These are phyloP conservation scores for Micoletzkya japonica DNA, from an alignment of 2,888 invertebrate species.

Conservation along the genomic window DNA sequence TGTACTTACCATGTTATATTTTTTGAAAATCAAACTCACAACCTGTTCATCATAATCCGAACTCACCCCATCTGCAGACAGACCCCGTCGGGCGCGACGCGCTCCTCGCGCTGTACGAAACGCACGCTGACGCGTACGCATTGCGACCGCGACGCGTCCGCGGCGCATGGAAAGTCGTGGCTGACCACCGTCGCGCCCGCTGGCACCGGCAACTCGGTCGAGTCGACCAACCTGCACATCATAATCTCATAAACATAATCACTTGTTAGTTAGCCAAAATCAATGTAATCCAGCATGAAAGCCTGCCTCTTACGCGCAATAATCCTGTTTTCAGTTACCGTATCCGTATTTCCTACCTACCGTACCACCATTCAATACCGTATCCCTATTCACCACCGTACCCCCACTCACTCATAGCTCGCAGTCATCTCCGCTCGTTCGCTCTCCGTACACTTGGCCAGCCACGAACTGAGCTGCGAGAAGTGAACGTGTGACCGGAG, in stretches of 20 bases:
- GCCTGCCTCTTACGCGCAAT: too few relatives aligned
- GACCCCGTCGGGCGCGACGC: background rate
- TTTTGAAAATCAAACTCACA: too few relatives aligned
- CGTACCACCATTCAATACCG: too few relatives aligned
- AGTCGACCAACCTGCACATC: background rate
- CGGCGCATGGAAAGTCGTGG: conserved; percentile 17
- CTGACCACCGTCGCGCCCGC: conserved; percentile 1
- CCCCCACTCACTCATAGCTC: background rate
- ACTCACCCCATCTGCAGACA: conserved; percentile 21
- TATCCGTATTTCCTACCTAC: too few relatives aligned
- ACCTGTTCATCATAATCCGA: background rate
- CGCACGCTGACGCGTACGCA: conserved; percentile 20
- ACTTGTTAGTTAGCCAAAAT: too few relatives aligned
- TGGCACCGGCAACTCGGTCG: background rate
- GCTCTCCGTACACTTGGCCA: too few relatives aligned
- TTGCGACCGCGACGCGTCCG: background rate
- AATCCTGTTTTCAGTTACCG: too few relatives aligned
- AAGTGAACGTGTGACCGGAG: conserved; percentile 91
- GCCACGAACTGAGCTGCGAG: conserved; percentile 93
- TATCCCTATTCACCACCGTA: background rate
- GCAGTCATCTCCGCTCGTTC: too few relatives aligned
- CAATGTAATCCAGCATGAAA: too few relatives aligned
- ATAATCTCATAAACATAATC: too few relatives aligned
- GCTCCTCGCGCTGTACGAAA: conserved; percentile 11
- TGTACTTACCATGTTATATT: too few relatives aligned